Evolutionary conservation across 2,888 invertebrate species (phyloP).

Genomic region (Iselma pallidipennis): DNA sequence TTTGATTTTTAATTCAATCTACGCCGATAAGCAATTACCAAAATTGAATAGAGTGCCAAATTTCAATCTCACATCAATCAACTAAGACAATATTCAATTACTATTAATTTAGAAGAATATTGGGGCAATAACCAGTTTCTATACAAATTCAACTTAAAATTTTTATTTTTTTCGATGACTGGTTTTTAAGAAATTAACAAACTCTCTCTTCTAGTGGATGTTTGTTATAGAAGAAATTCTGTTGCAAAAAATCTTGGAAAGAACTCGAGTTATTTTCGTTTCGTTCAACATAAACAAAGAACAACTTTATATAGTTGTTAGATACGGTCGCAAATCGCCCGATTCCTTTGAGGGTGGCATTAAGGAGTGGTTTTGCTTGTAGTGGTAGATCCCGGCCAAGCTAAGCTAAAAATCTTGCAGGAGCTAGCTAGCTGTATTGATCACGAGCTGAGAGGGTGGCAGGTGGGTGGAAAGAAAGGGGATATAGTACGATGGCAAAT

Average conservation of each 20-base stretch:
- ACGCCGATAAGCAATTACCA: not conserved
- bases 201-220: not conserved
- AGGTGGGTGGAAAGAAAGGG: slow-evolving; percentile 30
- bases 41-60: not conserved
- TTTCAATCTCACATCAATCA: not conserved
- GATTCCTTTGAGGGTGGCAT: slow-evolving; percentile 49
- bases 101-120: not conserved
- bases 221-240: not conserved
- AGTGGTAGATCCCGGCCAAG: slow-evolving; percentile 53
- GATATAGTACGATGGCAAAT: slow-evolving; percentile 22
- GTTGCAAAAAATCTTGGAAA: not conserved
- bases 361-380: slow-evolving; percentile 56
- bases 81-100: not conserved
- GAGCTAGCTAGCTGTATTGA: slow-evolving; percentile 58
- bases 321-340: slow-evolving; percentile 46
- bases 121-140: no score
- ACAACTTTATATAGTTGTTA: slow-evolving; percentile 30
- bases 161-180: not conserved
- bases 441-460: slow-evolving; percentile 48
- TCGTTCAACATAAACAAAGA: slow-evolving; percentile 39
- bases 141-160: no score
- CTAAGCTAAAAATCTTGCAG: slow-evolving; percentile 59
- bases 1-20: not conserved
- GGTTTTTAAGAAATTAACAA: not conserved
- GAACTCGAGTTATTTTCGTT: slow-evolving; percentile 7